These are phyloP conservation scores for Pituophis catenifer DNA, from an alignment of 2,113 vertebrate genomes.

Conservation along the genomic window DNA sequence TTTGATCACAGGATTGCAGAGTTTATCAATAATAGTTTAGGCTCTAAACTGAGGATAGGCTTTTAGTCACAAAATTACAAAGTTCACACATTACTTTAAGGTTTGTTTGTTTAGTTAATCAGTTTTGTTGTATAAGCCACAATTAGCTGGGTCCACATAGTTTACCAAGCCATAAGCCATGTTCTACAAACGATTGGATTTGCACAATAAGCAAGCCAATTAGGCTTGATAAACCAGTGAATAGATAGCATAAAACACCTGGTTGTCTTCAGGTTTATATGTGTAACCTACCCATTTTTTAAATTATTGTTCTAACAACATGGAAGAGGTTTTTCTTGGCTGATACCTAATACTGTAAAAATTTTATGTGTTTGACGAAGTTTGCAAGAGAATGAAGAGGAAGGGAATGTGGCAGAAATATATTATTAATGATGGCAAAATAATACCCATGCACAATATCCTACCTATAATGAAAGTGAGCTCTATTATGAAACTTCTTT, in stretches of 20 bases:
- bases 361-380: not conserved
- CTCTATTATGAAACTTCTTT: not conserved
- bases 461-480: not conserved
- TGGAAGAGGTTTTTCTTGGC: no score
- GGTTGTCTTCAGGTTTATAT: not conserved
- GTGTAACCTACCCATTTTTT: not conserved
- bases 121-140: not conserved
- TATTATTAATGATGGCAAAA: not conserved
- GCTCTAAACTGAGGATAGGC: not conserved
- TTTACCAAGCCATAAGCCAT: not conserved
- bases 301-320: no score
- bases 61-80: not conserved
- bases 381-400: not conserved
- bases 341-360: not conserved
- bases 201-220: not conserved
- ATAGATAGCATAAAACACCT: not conserved
- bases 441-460: not conserved
- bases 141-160: not conserved
- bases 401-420: not conserved
- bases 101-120: not conserved
- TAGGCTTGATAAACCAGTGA: not conserved
- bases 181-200: not conserved
- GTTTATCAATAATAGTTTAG: not conserved
- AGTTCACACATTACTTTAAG: not conserved
- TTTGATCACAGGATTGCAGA: not conserved